Percentiles rank a stretch among this genome's conserved stretches.
Evolutionary conservation across 2,113 vertebrate species (phyloP).

Genomic region (Gulo gulo): DNA sequence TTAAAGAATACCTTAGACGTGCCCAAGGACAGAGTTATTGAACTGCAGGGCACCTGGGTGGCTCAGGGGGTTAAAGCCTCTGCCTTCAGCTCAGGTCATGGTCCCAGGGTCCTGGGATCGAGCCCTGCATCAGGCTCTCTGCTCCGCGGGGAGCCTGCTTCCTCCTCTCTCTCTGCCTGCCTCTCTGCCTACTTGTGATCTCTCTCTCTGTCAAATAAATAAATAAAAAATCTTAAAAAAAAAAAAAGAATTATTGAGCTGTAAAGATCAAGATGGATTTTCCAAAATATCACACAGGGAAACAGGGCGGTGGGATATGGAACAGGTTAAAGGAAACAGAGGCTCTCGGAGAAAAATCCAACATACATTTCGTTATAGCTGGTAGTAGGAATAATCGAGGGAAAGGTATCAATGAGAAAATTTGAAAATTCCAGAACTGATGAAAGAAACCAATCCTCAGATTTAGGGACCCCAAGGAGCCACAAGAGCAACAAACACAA

Average conservation of each 20-base stretch:
- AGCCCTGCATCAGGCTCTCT: too few species aligned
- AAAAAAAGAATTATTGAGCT: neutral
- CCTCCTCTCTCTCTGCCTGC: too few species aligned
- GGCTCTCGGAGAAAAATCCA: rapidly evolving
- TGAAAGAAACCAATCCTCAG: neutral
- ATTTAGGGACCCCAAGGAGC: neutral
- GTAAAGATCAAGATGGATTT: neutral
- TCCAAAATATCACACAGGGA: neutral
- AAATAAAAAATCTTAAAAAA: too few species aligned
- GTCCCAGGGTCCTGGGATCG: too few species aligned
- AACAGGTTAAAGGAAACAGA: rapidly evolving
- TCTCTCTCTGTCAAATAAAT: too few species aligned
- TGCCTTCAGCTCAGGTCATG: too few species aligned
- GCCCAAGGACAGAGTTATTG: neutral
- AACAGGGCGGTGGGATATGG: rapidly evolving
- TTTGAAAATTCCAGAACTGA: neutral
- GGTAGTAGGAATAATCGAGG: neutral
- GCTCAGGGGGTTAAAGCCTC: too few species aligned
- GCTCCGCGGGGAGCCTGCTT: too few species aligned
- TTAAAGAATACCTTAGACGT: neutral
- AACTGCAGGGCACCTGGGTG: neutral
- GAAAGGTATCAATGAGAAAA: neutral
- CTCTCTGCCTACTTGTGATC: too few species aligned
- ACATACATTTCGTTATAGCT: rapidly evolving
- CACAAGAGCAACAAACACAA: neutral